Conservation (phyloP, 2,888 invertebrate species). For the Saturnia japonica region DNA sequence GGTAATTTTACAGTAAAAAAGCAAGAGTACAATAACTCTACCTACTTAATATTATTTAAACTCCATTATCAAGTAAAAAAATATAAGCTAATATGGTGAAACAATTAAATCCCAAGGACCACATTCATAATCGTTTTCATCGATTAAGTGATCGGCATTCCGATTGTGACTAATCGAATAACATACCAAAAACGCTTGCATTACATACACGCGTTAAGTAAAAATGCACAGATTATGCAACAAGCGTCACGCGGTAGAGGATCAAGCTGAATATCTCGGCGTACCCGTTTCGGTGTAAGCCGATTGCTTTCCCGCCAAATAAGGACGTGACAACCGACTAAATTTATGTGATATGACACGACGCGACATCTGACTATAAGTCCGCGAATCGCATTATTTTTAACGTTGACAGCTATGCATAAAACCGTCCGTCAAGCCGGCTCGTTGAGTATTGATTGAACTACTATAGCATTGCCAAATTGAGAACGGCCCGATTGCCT, state of each 20-base stretch:
- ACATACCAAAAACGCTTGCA: constrained; percentile 19
- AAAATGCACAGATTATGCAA: constrained; percentile 59
- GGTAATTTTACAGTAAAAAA: too few species aligned
- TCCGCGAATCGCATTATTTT: constrained; percentile 63
- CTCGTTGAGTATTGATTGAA: constrained; percentile 62
- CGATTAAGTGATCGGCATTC: constrained; percentile 19
- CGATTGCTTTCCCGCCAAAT: constrained; percentile 81
- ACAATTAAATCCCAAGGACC: neutral
- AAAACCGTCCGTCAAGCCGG: constrained; percentile 46
- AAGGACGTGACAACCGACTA: constrained; percentile 77
- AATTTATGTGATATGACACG: constrained; percentile 60
- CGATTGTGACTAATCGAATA: constrained; percentile 26
- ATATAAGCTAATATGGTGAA: neutral
- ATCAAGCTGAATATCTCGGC: constrained; percentile 25
- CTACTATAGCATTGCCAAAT: constrained; percentile 63
- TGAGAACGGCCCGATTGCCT: constrained; percentile 44
- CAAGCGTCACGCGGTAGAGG: constrained; percentile 26
- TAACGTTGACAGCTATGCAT: constrained; percentile 56
- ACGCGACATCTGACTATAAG: constrained; percentile 60
- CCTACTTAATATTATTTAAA: too few species aligned
- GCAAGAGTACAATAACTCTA: too few species aligned
- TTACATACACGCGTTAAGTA: constrained; percentile 40
- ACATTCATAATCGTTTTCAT: constrained; percentile 2
- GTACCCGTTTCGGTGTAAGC: constrained; percentile 72
- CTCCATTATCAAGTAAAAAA: neutral